Percentiles rank a stretch among this genome's conserved stretches.
Conservation (phyloP, 1,140 invertebrate genomes). For the Nasonia giraulti region DNA sequence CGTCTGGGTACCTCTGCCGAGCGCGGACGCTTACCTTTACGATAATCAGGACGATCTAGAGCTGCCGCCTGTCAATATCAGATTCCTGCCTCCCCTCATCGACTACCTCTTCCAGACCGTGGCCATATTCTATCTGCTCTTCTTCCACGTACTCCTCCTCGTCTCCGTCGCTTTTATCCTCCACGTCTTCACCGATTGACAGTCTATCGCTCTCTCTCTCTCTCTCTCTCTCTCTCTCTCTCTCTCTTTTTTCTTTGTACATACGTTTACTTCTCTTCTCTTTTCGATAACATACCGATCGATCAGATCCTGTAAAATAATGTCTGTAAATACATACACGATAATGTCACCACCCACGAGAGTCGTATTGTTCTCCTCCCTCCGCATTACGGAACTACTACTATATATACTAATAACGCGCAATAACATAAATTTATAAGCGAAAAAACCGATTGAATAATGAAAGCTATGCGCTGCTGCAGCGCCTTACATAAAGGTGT, state of each 20-base stretch:
- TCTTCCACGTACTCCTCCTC: slow-evolving; percentile 28
- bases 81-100: background rate
- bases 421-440: background rate
- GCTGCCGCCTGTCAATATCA: background rate
- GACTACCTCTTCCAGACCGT: slow-evolving; percentile 7
- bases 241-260: background rate
- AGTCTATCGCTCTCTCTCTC: background rate
- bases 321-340: background rate
- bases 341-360: background rate
- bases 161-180: slow-evolving; percentile 6
- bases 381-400: background rate
- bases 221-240: background rate
- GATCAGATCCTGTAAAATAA: background rate
- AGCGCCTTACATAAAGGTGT: slow-evolving; percentile 82
- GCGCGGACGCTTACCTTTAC: slow-evolving; percentile 5
- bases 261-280: too few relatives aligned
- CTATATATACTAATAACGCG: background rate
- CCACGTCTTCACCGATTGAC: slow-evolving; percentile 8
- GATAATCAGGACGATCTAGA: slow-evolving; percentile 1
- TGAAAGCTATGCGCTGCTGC: slow-evolving; percentile 70
- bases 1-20: slow-evolving; percentile 16
- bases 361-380: background rate
- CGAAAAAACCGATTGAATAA: background rate
- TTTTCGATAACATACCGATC: background rate
- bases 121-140: slow-evolving; percentile 20